phyloP scores from a whole-genome alignment of 2,113 vertebrate species.

The Otus sunia region DNA sequence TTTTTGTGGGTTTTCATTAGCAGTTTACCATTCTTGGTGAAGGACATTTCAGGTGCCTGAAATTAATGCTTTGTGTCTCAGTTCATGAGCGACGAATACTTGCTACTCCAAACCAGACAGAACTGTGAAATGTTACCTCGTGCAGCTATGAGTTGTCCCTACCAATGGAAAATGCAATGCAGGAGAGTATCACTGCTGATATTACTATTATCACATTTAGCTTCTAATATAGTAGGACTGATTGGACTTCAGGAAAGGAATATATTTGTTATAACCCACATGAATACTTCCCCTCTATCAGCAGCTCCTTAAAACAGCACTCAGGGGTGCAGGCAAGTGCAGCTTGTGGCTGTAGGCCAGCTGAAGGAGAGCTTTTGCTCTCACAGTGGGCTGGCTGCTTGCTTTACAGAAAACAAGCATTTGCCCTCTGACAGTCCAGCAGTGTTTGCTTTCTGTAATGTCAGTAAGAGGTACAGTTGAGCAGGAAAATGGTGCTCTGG shows the following conservation, averaged over 20 bases:
- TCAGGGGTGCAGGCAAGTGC: neutral
- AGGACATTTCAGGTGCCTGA: neutral
- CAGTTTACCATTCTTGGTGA: neutral
- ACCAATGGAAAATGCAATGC: neutral
- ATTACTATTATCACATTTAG: neutral
- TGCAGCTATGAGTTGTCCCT: neutral
- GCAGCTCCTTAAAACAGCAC: neutral
- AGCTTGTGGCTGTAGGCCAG: neutral
- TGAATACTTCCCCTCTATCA: neutral
- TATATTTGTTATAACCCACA: neutral
- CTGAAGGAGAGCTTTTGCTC: neutral
- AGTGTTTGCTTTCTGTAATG: neutral
- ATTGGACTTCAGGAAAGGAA: neutral
- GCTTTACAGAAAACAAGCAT: neutral
- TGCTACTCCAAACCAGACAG: neutral
- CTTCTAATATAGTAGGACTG: neutral
- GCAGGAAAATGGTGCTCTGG: neutral
- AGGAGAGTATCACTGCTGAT: neutral
- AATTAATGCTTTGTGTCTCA: neutral
- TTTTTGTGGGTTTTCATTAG: neutral
- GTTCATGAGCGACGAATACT: neutral
- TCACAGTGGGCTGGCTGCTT: neutral
- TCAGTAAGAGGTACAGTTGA: neutral
- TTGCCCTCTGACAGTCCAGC: neutral
- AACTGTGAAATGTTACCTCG: accelerated